phyloP scores from a whole-genome alignment of 2,797 vertebrate species.

The Aythya fuligula region DNA sequence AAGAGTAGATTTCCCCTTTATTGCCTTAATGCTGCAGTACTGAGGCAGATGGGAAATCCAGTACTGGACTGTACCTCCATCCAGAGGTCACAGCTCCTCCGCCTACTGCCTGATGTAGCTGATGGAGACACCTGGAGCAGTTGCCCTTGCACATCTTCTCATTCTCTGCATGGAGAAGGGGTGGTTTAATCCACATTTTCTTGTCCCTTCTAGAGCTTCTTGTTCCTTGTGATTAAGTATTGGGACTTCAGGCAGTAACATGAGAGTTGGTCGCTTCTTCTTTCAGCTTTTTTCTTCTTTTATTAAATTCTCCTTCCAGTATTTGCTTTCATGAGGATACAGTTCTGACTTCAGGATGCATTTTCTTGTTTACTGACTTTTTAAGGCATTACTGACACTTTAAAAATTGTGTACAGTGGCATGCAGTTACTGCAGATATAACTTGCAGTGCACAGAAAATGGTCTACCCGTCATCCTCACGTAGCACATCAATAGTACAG shows the following conservation, averaged over 20 bases:
- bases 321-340: rapidly evolving
- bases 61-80: neutral
- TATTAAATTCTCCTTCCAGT: neutral
- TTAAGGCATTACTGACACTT: neutral
- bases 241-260: neutral
- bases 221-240: rapidly evolving
- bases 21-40: neutral
- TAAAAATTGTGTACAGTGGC: rapidly evolving
- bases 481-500: neutral
- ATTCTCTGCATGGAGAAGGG: no score
- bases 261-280: neutral
- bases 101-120: rapidly evolving
- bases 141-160: neutral
- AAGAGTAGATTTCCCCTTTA: neutral
- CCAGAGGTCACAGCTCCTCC: neutral
- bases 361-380: neutral
- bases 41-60: neutral
- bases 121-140: rapidly evolving
- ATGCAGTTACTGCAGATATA: rapidly evolving
- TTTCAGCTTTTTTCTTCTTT: neutral
- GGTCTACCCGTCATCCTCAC: neutral
- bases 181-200: neutral
- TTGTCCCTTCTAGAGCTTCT: neutral
- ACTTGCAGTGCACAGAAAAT: neutral
- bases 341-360: neutral